Conservation (phyloP, 2,888 invertebrate species). For the Marasmarcha lunaedactyla region DNA sequence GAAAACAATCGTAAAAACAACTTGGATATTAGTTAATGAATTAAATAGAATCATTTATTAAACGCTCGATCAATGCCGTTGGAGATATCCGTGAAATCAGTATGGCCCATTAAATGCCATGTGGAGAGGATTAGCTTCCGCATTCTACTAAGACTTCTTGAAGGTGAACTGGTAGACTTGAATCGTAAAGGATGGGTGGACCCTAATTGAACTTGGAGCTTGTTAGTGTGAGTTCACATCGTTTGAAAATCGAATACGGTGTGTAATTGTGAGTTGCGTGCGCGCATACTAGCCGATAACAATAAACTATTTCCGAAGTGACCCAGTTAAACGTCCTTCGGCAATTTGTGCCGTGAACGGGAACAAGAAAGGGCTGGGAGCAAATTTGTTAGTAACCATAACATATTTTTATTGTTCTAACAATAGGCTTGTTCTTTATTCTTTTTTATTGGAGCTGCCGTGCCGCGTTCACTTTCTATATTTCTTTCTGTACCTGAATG, state of each 20-base stretch:
- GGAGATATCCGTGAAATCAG: not conserved
- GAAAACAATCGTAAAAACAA: not conserved
- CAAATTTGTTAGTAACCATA: conserved; percentile 43
- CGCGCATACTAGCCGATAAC: conserved; percentile 65
- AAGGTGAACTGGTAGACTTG: conserved; percentile 50
- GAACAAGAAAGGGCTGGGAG: conserved; percentile 66
- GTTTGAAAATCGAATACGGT: conserved; percentile 45
- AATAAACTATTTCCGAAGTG: conserved; percentile 72
- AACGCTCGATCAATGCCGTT: not conserved
- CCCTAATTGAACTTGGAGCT: conserved; percentile 45
- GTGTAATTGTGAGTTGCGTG: conserved; percentile 55
- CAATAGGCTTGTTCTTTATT: conserved; percentile 13
- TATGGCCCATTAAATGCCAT: not conserved
- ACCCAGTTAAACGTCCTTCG: conserved; percentile 69
- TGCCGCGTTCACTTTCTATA: conserved; percentile 19
- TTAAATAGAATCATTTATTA: not conserved
- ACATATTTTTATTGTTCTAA: conserved; percentile 35
- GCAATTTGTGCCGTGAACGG: conserved; percentile 64
- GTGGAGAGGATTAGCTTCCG: conserved; percentile 1
- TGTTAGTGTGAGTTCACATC: conserved; percentile 47
- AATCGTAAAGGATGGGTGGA: conserved; percentile 44
- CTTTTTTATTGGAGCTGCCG: conserved; percentile 23
- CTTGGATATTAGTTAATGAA: not conserved
- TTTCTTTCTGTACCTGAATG: conserved; percentile 29
- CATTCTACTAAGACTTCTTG: conserved; percentile 15